A percentile compares a stretch with the other conserved stretches of the same genome.
Evolutionary conservation across 2,888 invertebrate species (phyloP).

Genomic region (Isotomurus palustris): DNA sequence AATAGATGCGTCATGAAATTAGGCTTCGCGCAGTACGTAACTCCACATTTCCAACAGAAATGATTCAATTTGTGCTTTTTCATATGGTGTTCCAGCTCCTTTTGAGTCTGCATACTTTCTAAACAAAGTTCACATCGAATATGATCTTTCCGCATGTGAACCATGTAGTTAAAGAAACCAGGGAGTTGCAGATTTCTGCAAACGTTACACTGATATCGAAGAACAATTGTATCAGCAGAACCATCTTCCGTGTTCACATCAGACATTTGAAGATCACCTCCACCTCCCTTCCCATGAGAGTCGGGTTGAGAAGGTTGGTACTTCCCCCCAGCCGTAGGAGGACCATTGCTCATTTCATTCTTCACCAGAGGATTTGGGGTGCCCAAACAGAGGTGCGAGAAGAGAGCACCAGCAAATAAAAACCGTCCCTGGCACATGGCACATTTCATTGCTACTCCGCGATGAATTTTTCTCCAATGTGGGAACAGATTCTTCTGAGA

Average conservation of each 20-base stretch:
- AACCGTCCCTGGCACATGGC: slow-evolving; percentile 44
- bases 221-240: slow-evolving; percentile 53
- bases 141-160: slow-evolving; percentile 76
- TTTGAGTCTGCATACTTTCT: slow-evolving; percentile 73
- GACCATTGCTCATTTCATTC: slow-evolving; percentile 10
- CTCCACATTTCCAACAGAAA: slow-evolving; percentile 79
- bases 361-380: slow-evolving; percentile 38
- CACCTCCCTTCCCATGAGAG: not conserved
- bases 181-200: slow-evolving; percentile 71
- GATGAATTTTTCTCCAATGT: slow-evolving; percentile 43
- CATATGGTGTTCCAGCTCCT: slow-evolving; percentile 75
- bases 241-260: slow-evolving; percentile 17
- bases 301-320: not conserved
- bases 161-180: slow-evolving; percentile 83
- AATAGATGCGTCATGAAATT: slow-evolving; percentile 85
- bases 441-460: slow-evolving; percentile 43
- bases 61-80: slow-evolving; percentile 88
- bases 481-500: slow-evolving; percentile 38
- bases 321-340: slow-evolving; percentile 2
- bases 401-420: slow-evolving; percentile 44
- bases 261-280: not conserved
- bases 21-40: slow-evolving; percentile 79
- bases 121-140: slow-evolving; percentile 82
- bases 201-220: slow-evolving; percentile 67
- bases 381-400: slow-evolving; percentile 43